phyloP scores from a whole-genome alignment of 2,888 invertebrate species.

The Druceiella hillmani region DNA sequence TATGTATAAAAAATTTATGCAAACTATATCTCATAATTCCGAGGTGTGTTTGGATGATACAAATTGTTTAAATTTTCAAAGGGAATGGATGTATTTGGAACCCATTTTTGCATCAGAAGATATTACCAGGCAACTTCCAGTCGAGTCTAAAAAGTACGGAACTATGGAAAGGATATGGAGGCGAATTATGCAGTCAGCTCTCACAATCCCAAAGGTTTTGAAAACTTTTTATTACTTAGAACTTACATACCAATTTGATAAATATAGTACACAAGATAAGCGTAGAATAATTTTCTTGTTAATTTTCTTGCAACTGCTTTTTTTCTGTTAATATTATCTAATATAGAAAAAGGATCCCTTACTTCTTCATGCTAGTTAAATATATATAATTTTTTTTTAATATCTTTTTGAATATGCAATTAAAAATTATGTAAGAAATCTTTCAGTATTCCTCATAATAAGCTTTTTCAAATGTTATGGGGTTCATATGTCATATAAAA shows the following conservation, averaged over 20 bases:
- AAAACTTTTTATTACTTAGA: too few species aligned
- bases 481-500: too few species aligned
- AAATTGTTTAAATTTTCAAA: too few species aligned
- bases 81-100: slow-evolving; percentile 79
- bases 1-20: background rate
- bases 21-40: background rate
- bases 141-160: slow-evolving; percentile 72
- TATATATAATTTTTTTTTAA: too few species aligned
- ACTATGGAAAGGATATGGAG: slow-evolving; percentile 78
- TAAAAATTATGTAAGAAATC: slow-evolving; percentile 1
- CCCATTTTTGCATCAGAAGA: slow-evolving; percentile 80
- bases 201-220: slow-evolving; percentile 66
- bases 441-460: background rate
- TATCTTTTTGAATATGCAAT: too few species aligned
- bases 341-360: too few species aligned
- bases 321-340: too few species aligned
- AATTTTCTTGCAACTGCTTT: too few species aligned
- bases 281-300: background rate
- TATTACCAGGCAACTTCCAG: slow-evolving; percentile 70
- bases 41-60: too few species aligned
- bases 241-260: too few species aligned
- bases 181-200: slow-evolving; percentile 66
- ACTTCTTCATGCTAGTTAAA: too few species aligned
- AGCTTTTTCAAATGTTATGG: background rate
- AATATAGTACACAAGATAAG: too few species aligned